A percentile compares a stretch with the other conserved stretches of the same genome.
Evolutionary conservation across 2,888 invertebrate genomes (phyloP).

Genomic region (Noctua fimbriata): DNA sequence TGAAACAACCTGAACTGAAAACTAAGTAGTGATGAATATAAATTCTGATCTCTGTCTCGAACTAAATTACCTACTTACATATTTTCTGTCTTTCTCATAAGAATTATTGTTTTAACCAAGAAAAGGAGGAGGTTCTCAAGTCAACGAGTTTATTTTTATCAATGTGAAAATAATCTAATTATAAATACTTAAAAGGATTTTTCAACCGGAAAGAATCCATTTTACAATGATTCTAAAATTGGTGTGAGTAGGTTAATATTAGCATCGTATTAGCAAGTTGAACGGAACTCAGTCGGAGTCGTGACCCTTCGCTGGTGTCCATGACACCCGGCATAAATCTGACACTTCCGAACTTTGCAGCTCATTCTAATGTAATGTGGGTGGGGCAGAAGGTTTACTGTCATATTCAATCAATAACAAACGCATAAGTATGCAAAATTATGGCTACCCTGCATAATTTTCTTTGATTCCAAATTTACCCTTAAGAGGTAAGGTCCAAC

Average conservation of each 20-base stretch:
- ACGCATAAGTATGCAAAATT: neutral
- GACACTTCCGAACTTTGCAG: conserved; percentile 49
- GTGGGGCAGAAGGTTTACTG: conserved; percentile 6
- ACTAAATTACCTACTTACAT: neutral
- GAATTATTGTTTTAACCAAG: neutral
- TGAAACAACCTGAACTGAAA: too few relatives aligned
- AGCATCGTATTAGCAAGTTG: conserved; percentile 32
- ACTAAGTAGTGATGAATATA: neutral
- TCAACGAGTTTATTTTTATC: neutral
- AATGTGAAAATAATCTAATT: neutral
- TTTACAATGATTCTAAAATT: neutral
- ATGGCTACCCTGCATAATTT: neutral
- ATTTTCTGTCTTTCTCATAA: too few relatives aligned
- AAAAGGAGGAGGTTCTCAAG: neutral
- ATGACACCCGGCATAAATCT: conserved; percentile 41
- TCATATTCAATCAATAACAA: neutral
- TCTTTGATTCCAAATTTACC: neutral
- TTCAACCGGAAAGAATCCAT: neutral
- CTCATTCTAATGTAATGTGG: neutral
- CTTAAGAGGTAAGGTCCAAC: neutral
- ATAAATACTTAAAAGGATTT: neutral
- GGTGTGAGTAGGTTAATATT: conserved; percentile 7
- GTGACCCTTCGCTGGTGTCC: conserved; percentile 38
- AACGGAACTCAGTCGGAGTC: conserved; percentile 20
- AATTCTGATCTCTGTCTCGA: neutral